Evolutionary conservation across 1,140 invertebrate genomes (phyloP).

Genomic region (Aethina tumida): DNA sequence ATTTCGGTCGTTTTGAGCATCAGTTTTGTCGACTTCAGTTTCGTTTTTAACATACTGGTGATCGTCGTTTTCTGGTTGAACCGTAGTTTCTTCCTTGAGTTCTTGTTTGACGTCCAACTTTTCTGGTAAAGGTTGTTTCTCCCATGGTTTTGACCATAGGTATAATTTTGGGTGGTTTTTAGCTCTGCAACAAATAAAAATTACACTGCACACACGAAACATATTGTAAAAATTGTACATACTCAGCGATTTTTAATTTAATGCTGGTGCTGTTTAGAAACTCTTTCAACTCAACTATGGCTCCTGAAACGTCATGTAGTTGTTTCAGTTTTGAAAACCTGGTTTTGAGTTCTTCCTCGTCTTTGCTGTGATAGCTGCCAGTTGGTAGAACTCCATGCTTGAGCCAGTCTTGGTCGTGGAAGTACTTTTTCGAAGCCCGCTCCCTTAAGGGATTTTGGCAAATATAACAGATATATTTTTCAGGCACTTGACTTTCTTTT

Average conservation of each 20-base stretch:
- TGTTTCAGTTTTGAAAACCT: conserved; percentile 46
- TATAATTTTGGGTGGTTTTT: conserved; percentile 77
- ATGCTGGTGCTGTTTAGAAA: conserved; percentile 60
- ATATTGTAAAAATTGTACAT: conserved; percentile 34
- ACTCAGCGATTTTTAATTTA: conserved; percentile 70
- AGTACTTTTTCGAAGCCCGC: conserved; percentile 58
- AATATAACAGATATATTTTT: conserved; percentile 82
- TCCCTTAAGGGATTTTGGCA: conserved; percentile 69
- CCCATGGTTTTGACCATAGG: conserved; percentile 77
- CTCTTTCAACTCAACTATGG: conserved; percentile 53
- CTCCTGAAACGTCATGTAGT: conserved; percentile 62
- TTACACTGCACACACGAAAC: background rate
- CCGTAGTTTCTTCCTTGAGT: conserved; percentile 10
- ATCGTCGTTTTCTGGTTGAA: conserved; percentile 19
- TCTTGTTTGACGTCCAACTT: conserved; percentile 18
- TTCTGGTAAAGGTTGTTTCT: conserved; percentile 37
- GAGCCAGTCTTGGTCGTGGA: conserved; percentile 80
- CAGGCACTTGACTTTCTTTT: conserved; percentile 70
- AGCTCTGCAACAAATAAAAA: conserved; percentile 40
- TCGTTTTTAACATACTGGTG: conserved; percentile 17
- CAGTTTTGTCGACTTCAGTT: conserved; percentile 12
- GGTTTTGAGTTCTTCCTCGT: conserved; percentile 33
- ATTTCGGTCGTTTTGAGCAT: conserved; percentile 11
- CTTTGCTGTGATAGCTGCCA: conserved; percentile 35
- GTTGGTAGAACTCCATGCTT: conserved; percentile 69